Evolutionary conservation across 2,888 invertebrate genomes (phyloP).

Genomic region (Erannis defoliaria): DNA sequence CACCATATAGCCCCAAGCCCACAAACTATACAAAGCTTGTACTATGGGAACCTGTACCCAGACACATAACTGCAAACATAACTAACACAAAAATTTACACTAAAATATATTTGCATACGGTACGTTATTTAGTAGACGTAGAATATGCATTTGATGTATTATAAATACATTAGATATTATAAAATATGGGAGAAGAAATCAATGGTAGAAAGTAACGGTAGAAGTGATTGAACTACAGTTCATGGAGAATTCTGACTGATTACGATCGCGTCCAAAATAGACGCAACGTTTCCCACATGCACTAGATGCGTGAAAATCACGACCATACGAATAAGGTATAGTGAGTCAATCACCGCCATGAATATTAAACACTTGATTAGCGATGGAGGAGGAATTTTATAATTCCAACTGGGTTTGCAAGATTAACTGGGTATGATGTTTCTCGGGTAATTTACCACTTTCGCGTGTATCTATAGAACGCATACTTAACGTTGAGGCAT

Average conservation of each 20-base stretch:
- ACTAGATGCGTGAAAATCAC: slow-evolving; percentile 31
- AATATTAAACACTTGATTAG: slow-evolving; percentile 17
- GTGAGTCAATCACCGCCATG: slow-evolving; percentile 20
- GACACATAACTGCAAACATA: too few species aligned
- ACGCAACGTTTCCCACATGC: slow-evolving; percentile 19
- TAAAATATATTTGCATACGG: too few species aligned
- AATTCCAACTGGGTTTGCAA: slow-evolving; percentile 9
- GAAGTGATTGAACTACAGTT: slow-evolving; percentile 7
- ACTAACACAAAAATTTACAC: too few species aligned
- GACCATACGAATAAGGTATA: slow-evolving; percentile 12
- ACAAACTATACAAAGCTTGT: too few species aligned
- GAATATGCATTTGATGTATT: too few species aligned
- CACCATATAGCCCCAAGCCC: too few species aligned
- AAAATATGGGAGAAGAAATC: too few species aligned
- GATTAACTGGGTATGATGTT: slow-evolving; percentile 12
- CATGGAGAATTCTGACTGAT: slow-evolving; percentile 7
- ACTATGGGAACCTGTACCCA: too few species aligned
- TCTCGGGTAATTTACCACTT: slow-evolving; percentile 16
- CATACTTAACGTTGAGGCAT: slow-evolving; percentile 7
- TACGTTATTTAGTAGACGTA: too few species aligned
- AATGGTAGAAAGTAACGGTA: too few species aligned
- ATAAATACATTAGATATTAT: too few species aligned
- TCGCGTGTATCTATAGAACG: slow-evolving; percentile 11
- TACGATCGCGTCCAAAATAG: slow-evolving; percentile 18
- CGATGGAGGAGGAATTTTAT: slow-evolving; percentile 8